phyloP scores from a whole-genome alignment of 2,113 vertebrate genomes.

The Dunckerocampus dactyliophorus region DNA sequence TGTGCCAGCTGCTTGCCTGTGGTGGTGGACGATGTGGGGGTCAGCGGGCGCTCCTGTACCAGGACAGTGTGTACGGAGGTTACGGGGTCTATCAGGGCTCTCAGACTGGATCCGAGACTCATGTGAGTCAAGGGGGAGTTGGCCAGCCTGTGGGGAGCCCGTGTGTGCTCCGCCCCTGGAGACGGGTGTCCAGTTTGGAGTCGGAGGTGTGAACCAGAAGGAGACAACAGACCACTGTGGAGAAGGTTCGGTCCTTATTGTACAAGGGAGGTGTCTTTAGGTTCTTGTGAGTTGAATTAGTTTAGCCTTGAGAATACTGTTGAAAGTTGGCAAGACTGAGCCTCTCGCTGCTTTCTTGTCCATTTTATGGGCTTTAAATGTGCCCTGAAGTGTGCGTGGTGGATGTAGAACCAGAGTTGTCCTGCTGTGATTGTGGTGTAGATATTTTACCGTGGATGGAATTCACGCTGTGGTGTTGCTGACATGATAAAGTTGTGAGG shows the following conservation, averaged over 20 bases:
- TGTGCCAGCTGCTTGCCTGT: constrained; percentile 65
- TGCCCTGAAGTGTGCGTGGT: constrained; percentile 47
- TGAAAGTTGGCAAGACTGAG: constrained; percentile 34
- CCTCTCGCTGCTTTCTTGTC: constrained; percentile 48
- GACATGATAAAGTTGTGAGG: constrained; percentile 24
- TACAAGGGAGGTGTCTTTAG: constrained; percentile 28
- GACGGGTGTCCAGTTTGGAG: constrained; percentile 87
- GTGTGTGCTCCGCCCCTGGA: constrained; percentile 77
- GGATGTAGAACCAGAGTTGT: constrained; percentile 47
- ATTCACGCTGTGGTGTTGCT: constrained; percentile 28
- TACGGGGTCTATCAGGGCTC: constrained; percentile 64
- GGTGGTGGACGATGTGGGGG: constrained; percentile 55
- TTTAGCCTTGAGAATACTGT: constrained; percentile 19
- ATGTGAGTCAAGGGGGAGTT: constrained; percentile 54
- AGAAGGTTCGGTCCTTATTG: neutral
- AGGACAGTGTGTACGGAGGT: constrained; percentile 74
- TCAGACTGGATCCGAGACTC: constrained; percentile 53
- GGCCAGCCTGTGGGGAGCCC: constrained; percentile 63
- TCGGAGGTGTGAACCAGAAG: constrained; percentile 80
- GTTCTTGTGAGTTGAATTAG: constrained; percentile 29
- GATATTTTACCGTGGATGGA: constrained; percentile 43
- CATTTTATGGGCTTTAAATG: constrained; percentile 48
- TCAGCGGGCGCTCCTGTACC: constrained; percentile 61
- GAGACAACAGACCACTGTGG: constrained; percentile 30
- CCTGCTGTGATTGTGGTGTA: constrained; percentile 47